phyloP scores from a whole-genome alignment of 2,113 vertebrate species.

The Ictalurus punctatus region DNA sequence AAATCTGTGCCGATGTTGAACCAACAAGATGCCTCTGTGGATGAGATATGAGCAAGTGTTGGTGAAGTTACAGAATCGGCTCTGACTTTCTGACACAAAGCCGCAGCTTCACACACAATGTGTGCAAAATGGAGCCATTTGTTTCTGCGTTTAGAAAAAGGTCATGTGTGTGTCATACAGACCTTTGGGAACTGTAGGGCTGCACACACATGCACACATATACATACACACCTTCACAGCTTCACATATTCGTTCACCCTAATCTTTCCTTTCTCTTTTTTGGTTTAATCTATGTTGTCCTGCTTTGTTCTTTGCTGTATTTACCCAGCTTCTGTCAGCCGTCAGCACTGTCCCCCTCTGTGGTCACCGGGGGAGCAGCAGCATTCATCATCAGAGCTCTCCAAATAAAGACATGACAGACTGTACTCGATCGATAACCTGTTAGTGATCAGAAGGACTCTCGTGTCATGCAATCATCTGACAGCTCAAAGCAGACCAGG shows the following conservation, averaged over 20 bases:
- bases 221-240: neutral
- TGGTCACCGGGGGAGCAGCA: constrained; percentile 33
- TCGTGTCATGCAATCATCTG: constrained; percentile 62
- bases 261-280: constrained; percentile 19
- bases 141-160: neutral
- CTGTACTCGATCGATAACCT: constrained; percentile 59
- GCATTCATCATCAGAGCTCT: constrained; percentile 48
- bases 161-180: constrained; percentile 10
- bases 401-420: constrained; percentile 54
- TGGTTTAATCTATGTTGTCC: constrained; percentile 29
- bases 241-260: neutral
- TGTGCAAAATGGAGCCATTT: neutral
- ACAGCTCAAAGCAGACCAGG: constrained; percentile 49
- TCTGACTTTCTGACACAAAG: constrained; percentile 6
- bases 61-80: constrained; percentile 27
- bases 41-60: constrained; percentile 49
- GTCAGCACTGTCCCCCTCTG: constrained; percentile 23
- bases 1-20: constrained; percentile 59
- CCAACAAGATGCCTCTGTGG: constrained; percentile 41
- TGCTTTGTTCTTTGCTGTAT: constrained; percentile 31
- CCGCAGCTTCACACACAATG: constrained; percentile 21
- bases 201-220: neutral
- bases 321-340: constrained; percentile 15
- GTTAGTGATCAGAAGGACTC: constrained; percentile 54
- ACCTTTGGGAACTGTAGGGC: neutral